Conservation (phyloP, 2,113 vertebrate genomes). For the Callaeas wilsoni region DNA sequence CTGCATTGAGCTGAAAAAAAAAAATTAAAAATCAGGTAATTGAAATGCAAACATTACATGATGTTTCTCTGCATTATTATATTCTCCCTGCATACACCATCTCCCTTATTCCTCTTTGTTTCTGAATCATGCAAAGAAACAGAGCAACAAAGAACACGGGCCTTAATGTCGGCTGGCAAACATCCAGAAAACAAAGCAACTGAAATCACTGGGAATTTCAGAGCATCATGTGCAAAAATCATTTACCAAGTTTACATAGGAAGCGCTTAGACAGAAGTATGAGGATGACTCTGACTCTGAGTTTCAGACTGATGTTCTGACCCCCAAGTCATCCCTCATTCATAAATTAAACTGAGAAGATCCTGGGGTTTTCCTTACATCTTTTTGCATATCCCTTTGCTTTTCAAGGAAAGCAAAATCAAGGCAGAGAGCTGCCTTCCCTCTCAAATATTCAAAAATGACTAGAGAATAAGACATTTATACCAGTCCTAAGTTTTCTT, state of each 20-base stretch:
- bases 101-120: not conserved
- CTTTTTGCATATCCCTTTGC: not conserved
- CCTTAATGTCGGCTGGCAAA: not conserved
- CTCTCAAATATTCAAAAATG: not conserved
- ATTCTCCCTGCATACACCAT: not conserved
- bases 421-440: not conserved
- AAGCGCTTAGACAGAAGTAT: not conserved
- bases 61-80: not conserved
- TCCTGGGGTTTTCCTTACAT: not conserved
- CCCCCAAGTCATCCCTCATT: not conserved
- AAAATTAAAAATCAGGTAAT: not conserved
- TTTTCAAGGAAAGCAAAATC: not conserved
- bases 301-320: not conserved
- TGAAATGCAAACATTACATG: not conserved
- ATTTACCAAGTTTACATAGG: not conserved
- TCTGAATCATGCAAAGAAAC: not conserved
- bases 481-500: not conserved
- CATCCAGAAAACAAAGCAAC: not conserved
- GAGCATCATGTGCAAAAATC: not conserved
- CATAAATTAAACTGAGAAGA: not conserved
- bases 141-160: not conserved
- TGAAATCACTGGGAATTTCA: not conserved
- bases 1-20: not conserved
- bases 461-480: not conserved
- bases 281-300: not conserved